Conservation (phyloP, 2,797 vertebrate species). For the Ispidina picta region DNA sequence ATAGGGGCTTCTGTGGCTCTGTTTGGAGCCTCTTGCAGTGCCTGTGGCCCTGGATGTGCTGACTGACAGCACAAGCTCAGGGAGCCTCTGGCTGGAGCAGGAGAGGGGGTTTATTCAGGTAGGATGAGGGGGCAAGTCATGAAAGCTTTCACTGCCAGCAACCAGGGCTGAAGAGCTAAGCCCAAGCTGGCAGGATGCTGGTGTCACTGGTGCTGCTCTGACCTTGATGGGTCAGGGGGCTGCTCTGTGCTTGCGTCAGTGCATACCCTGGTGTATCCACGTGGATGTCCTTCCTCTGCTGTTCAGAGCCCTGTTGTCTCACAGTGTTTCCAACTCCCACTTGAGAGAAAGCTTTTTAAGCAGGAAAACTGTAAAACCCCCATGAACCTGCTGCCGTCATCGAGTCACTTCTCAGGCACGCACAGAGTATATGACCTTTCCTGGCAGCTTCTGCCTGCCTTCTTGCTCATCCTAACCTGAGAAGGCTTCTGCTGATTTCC, state of each 20-base stretch:
- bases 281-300: neutral
- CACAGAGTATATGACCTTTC: neutral
- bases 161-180: neutral
- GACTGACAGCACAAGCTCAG: fast-evolving
- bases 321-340: neutral
- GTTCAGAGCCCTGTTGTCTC: neutral
- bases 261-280: neutral
- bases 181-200: neutral
- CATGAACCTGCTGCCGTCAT: neutral
- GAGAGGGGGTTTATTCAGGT: neutral
- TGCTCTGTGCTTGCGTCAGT: neutral
- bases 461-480: neutral
- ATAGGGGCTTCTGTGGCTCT: neutral
- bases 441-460: neutral
- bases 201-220: neutral
- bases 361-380: neutral
- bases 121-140: neutral
- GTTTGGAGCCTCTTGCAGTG: neutral
- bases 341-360: neutral
- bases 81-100: neutral
- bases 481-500: neutral
- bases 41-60: neutral
- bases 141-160: fast-evolving
- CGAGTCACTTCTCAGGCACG: neutral
- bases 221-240: fast-evolving